phyloP scores from a whole-genome alignment of 2,797 vertebrate genomes.

The Danionella dracula region DNA sequence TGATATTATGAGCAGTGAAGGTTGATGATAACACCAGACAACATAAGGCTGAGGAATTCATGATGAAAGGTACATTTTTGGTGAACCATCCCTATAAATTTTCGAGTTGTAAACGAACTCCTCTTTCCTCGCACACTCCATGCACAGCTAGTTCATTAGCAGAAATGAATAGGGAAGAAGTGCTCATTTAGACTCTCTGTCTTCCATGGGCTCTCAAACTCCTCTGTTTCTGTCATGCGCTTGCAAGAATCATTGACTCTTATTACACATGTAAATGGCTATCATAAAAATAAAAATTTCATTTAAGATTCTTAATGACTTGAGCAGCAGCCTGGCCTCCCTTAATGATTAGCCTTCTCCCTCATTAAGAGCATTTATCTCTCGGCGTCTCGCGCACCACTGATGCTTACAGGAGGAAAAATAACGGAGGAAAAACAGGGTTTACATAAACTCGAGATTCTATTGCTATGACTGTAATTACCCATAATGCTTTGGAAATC shows the following conservation, averaged over 20 bases:
- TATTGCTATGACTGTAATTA: constrained; percentile 49
- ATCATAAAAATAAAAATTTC: constrained; percentile 99
- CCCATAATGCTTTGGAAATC: constrained; percentile 35
- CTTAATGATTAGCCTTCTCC: constrained; percentile 99
- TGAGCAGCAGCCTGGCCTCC: constrained; percentile 98
- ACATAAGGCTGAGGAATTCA: too few species aligned
- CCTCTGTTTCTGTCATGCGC: constrained; percentile 99
- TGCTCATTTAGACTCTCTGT: constrained; percentile 99
- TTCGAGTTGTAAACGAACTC: constrained; percentile 85
- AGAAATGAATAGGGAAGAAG: constrained; percentile 97
- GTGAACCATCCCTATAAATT: constrained; percentile 64
- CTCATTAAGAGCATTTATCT: constrained; percentile 99
- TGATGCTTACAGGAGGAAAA: constrained; percentile 50
- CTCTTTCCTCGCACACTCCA: constrained; percentile 54
- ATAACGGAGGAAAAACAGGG: too few species aligned
- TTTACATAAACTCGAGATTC: background rate
- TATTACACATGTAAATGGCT: constrained; percentile 99
- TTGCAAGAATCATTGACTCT: constrained; percentile 99
- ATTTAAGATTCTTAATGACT: constrained; percentile 99
- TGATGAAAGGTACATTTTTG: too few species aligned
- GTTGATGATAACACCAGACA: too few species aligned
- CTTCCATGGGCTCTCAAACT: constrained; percentile 96
- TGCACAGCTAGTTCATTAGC: constrained; percentile 99
- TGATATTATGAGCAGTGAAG: too few species aligned
- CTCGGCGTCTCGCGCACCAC: constrained; percentile 92